These are phyloP conservation scores for Trichonephila inaurata DNA, from an alignment of 1,140 invertebrate species.

Conservation along the genomic window DNA sequence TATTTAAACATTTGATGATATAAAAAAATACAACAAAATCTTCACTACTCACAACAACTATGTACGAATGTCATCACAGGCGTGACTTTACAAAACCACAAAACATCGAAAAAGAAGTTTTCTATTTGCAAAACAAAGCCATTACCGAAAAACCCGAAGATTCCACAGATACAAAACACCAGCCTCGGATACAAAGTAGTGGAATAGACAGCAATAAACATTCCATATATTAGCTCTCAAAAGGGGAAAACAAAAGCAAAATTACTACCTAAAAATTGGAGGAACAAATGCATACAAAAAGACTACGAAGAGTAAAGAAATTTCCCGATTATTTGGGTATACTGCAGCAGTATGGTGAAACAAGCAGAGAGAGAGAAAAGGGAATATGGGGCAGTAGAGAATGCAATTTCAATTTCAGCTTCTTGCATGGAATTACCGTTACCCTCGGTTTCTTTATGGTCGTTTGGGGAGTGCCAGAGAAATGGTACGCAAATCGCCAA, in stretches of 20 bases:
- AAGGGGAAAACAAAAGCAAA: background rate
- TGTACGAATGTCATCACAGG: too few species aligned
- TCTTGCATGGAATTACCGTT: conserved; percentile 68
- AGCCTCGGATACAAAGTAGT: background rate
- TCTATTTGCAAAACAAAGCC: background rate
- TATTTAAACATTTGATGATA: too few species aligned
- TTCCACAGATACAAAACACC: background rate
- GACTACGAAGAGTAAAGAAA: conserved; percentile 68
- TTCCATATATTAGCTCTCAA: conserved; percentile 5
- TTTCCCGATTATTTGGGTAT: conserved; percentile 43
- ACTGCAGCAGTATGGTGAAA: background rate
- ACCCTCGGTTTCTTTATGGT: conserved; percentile 63
- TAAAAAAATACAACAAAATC: too few species aligned
- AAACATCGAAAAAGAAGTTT: background rate
- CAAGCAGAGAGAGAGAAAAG: background rate
- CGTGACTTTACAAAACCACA: background rate
- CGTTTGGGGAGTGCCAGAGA: conserved; percentile 36
- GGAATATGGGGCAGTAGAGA: conserved; percentile 66
- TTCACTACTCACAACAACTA: too few species aligned
- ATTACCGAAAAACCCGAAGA: background rate
- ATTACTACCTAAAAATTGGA: conserved; percentile 21
- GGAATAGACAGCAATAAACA: background rate
- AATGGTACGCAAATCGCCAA: conserved; percentile 68
- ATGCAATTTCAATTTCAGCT: conserved; percentile 74
- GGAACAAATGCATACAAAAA: conserved; percentile 39